A percentile compares a stretch with the other conserved stretches of the same genome.
These are phyloP conservation scores for Heliconius hermathena DNA, from an alignment of 1,140 invertebrate species.

Conservation along the genomic window DNA sequence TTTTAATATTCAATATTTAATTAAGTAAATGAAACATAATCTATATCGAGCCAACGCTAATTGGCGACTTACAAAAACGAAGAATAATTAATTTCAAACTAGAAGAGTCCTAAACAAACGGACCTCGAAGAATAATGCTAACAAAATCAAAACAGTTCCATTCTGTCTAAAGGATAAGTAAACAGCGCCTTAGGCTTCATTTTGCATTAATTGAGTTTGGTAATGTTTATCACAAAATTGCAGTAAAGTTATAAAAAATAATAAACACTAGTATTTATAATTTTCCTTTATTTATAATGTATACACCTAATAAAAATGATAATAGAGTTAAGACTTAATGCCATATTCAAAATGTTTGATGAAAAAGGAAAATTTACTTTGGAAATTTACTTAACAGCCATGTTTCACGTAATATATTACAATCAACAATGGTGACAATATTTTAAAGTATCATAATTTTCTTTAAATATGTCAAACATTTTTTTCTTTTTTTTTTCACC, in stretches of 20 bases:
- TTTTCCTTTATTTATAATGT: no score
- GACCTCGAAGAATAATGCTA: constrained; percentile 18
- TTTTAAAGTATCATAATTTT: no score
- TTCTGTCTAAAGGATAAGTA: constrained; percentile 11
- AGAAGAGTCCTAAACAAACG: constrained; percentile 28
- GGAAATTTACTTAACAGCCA: no score
- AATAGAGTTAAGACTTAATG: no score
- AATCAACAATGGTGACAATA: no score
- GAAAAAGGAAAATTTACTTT: no score
- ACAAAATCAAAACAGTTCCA: constrained; percentile 9
- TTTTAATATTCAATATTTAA: constrained; percentile 3
- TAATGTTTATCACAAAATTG: background rate
- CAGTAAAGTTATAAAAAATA: background rate
- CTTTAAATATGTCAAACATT: no score
- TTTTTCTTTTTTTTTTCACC: no score
- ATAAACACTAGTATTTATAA: no score
- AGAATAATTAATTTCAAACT: constrained; percentile 23
- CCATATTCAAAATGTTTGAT: no score
- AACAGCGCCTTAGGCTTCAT: constrained; percentile 1
- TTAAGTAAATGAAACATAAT: background rate
- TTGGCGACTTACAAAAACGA: constrained; percentile 21
- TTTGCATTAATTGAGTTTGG: constrained; percentile 4
- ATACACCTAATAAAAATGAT: no score
- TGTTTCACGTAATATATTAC: no score
- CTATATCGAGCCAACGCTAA: background rate